Evolutionary conservation across 2,113 vertebrate species (phyloP).

Genomic region (Chaetodon auriga): DNA sequence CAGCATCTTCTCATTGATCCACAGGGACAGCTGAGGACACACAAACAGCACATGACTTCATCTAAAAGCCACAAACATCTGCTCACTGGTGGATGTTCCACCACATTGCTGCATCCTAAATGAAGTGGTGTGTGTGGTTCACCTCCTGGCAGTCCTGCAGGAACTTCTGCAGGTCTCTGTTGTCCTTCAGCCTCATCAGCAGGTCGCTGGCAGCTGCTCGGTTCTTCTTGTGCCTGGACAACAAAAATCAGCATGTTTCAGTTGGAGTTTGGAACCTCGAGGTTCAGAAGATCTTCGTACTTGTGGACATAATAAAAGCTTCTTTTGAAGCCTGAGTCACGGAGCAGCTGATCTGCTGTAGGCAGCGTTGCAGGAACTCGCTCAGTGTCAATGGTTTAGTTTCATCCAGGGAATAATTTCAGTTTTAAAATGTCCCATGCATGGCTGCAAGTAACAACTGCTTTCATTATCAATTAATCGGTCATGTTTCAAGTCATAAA

Average conservation of each 20-base stretch:
- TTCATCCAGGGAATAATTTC: too few species aligned
- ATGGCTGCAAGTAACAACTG: too few species aligned
- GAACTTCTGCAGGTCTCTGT: constrained; percentile 96
- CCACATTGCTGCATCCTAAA: background rate
- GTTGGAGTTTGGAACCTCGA: background rate
- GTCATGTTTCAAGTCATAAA: too few species aligned
- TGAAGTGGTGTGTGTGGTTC: background rate
- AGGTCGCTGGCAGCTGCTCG: constrained; percentile 96
- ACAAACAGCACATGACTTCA: background rate
- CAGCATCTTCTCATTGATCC: constrained; percentile 99
- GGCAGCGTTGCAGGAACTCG: background rate
- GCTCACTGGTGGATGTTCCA: background rate
- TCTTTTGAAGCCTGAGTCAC: background rate
- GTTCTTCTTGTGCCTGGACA: constrained; percentile 93
- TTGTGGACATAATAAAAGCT: background rate
- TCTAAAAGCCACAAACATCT: background rate
- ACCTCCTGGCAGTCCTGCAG: constrained; percentile 97
- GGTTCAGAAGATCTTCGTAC: background rate
- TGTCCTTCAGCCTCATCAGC: constrained; percentile 95
- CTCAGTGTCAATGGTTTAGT: too few species aligned
- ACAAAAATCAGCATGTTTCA: background rate
- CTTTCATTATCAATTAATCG: too few species aligned
- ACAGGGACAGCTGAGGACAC: constrained; percentile 90
- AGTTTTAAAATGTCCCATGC: too few species aligned
- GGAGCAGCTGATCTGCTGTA: background rate